Percentiles rank a stretch among this genome's conserved stretches.
Evolutionary conservation across 1,140 invertebrate genomes (phyloP).

Genomic region (Dinoponera quadriceps): DNA sequence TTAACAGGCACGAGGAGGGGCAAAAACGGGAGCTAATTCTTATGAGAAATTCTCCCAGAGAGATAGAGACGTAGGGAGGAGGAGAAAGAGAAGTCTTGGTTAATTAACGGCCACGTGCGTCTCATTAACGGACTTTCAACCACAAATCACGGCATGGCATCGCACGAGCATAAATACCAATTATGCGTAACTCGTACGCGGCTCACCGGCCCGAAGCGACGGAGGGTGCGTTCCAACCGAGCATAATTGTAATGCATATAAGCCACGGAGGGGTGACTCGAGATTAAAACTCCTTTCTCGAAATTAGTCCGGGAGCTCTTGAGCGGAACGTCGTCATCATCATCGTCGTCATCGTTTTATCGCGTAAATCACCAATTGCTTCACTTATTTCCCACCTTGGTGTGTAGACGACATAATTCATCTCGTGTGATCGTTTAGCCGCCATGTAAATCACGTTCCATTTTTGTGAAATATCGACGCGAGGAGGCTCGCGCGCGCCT

Average conservation of each 20-base stretch:
- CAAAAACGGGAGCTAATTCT: constrained; percentile 61
- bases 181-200: constrained; percentile 72
- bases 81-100: constrained; percentile 61
- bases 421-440: constrained; percentile 38
- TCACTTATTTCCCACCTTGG: constrained; percentile 7
- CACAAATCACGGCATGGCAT: constrained; percentile 73
- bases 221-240: constrained; percentile 65
- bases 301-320: constrained; percentile 60
- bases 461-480: constrained; percentile 55
- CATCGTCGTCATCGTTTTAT: background rate
- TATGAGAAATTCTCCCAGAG: constrained; percentile 31
- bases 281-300: constrained; percentile 72
- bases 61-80: constrained; percentile 13
- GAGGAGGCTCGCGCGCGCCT: constrained; percentile 33
- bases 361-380: constrained; percentile 8
- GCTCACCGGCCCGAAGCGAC: constrained; percentile 58
- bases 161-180: constrained; percentile 76
- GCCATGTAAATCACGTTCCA: constrained; percentile 48
- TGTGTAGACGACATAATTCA: constrained; percentile 44
- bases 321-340: background rate
- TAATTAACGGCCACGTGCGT: constrained; percentile 78
- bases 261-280: constrained; percentile 63
- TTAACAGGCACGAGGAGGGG: constrained; percentile 23
- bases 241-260: constrained; percentile 76
- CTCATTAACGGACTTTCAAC: constrained; percentile 76